Evolutionary conservation across 2,888 invertebrate species (phyloP).

Genomic region (Agonopterix alstromeriana): DNA sequence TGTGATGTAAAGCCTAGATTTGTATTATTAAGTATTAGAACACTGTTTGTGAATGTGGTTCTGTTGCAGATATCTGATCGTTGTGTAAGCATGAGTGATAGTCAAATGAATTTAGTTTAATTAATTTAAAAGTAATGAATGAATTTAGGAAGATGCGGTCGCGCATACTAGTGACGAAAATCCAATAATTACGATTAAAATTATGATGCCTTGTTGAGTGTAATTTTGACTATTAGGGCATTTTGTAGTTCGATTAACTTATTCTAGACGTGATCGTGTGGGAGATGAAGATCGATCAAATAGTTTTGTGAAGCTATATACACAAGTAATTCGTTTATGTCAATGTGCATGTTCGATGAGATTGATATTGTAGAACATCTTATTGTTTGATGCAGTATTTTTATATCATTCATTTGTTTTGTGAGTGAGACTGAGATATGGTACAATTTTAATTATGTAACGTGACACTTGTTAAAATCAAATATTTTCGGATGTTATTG

Average conservation of each 20-base stretch:
- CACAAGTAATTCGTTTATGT: conserved; percentile 42
- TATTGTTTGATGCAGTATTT: conserved; percentile 69
- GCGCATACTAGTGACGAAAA: conserved; percentile 76
- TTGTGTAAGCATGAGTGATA: conserved; percentile 66
- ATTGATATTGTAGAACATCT: conserved; percentile 35
- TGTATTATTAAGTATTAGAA: conserved; percentile 77
- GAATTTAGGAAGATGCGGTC: conserved; percentile 73
- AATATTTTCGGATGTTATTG: conserved; percentile 60
- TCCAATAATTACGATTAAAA: conserved; percentile 72
- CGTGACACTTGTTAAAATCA: conserved; percentile 43
- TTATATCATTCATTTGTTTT: conserved; percentile 65
- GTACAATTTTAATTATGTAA: conserved; percentile 59
- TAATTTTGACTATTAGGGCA: conserved; percentile 72
- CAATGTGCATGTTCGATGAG: conserved; percentile 21
- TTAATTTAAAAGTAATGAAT: conserved; percentile 69
- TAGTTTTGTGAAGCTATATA: conserved; percentile 42
- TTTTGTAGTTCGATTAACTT: conserved; percentile 70
- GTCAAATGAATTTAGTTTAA: conserved; percentile 73
- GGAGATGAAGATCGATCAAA: conserved; percentile 66
- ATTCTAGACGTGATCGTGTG: conserved; percentile 66
- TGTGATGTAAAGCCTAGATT: conserved; percentile 72
- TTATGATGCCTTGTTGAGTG: conserved; percentile 69
- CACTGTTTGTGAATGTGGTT: conserved; percentile 62
- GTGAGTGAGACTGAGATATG: conserved; percentile 71
- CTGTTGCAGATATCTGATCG: conserved; percentile 51